A percentile compares a stretch with the other conserved stretches of the same genome.
phyloP scores from a whole-genome alignment of 1,140 invertebrate species.

The Drosophila nigromelanica region DNA sequence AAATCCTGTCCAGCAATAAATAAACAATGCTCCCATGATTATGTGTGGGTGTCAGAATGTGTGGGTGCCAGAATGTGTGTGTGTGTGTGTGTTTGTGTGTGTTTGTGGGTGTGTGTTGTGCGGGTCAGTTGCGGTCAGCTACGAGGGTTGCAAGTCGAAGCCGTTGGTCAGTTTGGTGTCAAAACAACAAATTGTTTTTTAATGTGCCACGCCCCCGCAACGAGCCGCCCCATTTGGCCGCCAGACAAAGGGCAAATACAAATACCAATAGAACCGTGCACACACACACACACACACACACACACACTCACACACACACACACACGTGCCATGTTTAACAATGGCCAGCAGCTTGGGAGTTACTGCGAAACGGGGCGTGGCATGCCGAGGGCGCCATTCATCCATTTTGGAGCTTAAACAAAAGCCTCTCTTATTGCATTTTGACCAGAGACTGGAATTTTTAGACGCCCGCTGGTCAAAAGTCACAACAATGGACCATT shows the following conservation, averaged over 20 bases:
- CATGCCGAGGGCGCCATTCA: constrained; percentile 1
- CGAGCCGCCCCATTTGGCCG: background rate
- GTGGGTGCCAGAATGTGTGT: too few species aligned
- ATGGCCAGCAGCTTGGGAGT: constrained; percentile 8
- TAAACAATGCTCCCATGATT: constrained; percentile 9
- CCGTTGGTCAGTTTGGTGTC: constrained; percentile 32
- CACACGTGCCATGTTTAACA: constrained; percentile 18
- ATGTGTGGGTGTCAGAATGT: background rate
- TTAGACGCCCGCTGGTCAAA: constrained; percentile 4
- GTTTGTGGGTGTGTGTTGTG: constrained; percentile 18
- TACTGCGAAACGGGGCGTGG: background rate
- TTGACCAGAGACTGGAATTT: constrained; percentile 3
- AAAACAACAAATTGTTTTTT: constrained; percentile 43
- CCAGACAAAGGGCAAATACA: constrained; percentile 37
- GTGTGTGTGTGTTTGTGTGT: constrained; percentile 22
- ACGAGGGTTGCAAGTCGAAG: constrained; percentile 7
- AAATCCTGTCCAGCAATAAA: constrained; percentile 24
- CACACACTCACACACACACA: background rate
- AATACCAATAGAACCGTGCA: constrained; percentile 14
- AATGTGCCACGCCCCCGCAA: constrained; percentile 14
- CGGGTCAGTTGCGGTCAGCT: constrained; percentile 33
- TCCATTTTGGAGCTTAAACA: constrained; percentile 17
- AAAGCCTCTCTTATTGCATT: constrained; percentile 20
- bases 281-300: background rate
- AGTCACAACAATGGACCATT: constrained; percentile 28